Evolutionary conservation across 1,140 invertebrate genomes (phyloP).

Genomic region (Thaumatotibia leucotreta): DNA sequence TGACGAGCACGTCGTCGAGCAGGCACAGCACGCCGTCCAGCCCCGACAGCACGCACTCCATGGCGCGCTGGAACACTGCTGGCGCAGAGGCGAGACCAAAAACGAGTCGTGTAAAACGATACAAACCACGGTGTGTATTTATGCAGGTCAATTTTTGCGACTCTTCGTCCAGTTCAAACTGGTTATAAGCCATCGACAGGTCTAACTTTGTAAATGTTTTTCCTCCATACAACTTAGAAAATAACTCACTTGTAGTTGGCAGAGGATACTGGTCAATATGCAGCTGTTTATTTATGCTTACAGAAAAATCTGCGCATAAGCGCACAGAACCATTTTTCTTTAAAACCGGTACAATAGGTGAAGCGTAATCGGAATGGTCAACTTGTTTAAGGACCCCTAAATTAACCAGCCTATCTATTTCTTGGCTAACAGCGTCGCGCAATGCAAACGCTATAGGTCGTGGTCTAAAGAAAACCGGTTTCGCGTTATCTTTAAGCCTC

Average conservation of each 20-base stretch:
- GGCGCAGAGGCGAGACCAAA: slow-evolving; percentile 38
- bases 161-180: slow-evolving; percentile 27
- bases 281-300: too few species aligned
- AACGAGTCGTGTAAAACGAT: slow-evolving; percentile 33
- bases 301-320: too few species aligned
- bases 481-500: too few species aligned
- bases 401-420: too few species aligned
- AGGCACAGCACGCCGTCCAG: slow-evolving; percentile 20
- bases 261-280: slow-evolving; percentile 3
- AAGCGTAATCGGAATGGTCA: too few species aligned
- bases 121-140: slow-evolving; percentile 40
- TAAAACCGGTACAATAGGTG: too few species aligned
- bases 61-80: slow-evolving; percentile 36
- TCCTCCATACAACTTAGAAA: slow-evolving; percentile 18
- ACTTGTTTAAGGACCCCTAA: too few species aligned
- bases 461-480: too few species aligned
- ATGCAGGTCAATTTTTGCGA: slow-evolving; percentile 36
- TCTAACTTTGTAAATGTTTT: slow-evolving; percentile 34
- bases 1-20: slow-evolving; percentile 23
- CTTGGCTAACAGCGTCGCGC: too few species aligned
- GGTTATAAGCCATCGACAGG: slow-evolving; percentile 35
- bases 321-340: too few species aligned
- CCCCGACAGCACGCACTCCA: slow-evolving; percentile 38
- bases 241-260: neutral
- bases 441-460: too few species aligned